Percentiles rank a stretch among this genome's conserved stretches.
phyloP scores from a whole-genome alignment of 2,797 vertebrate genomes.

The Pseudochaenichthys georgianus region DNA sequence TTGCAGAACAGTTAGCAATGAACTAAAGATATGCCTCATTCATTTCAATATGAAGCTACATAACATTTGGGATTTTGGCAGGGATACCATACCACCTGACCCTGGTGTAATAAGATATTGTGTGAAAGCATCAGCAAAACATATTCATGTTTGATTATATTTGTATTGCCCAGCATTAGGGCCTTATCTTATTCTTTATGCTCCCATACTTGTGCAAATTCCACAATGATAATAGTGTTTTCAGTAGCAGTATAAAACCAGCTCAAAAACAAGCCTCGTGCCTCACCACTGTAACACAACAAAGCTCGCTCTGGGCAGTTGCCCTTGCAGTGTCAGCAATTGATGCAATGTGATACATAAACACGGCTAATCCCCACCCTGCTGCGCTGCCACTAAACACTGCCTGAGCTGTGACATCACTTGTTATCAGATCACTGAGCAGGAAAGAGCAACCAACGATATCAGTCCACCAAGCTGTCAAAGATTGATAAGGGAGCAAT shows the following conservation, averaged over 20 bases:
- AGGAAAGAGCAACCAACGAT: slow-evolving; percentile 22
- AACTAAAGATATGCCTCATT: background rate
- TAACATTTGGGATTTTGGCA: background rate
- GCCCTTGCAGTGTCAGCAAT: slow-evolving; percentile 70
- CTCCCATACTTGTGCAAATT: slow-evolving; percentile 19
- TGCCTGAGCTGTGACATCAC: slow-evolving; percentile 72
- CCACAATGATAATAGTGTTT: slow-evolving; percentile 1
- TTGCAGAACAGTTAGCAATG: background rate
- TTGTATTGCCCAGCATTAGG: background rate
- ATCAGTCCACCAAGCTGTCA: slow-evolving; percentile 43
- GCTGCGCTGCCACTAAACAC: slow-evolving; percentile 54
- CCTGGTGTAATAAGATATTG: background rate
- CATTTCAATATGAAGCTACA: background rate
- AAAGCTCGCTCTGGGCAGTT: slow-evolving; percentile 50
- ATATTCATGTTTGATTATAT: background rate
- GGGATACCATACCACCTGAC: background rate
- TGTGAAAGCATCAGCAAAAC: background rate
- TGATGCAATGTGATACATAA: slow-evolving; percentile 69
- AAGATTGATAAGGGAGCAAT: slow-evolving; percentile 30
- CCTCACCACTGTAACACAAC: slow-evolving; percentile 64
- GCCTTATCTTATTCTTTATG: background rate
- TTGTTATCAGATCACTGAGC: slow-evolving; percentile 58
- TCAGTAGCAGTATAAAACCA: background rate
- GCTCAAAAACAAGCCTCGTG: slow-evolving; percentile 40
- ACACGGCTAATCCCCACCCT: slow-evolving; percentile 72